Conservation (phyloP, 2,113 vertebrate genomes). For the Litocranius walleri region DNA sequence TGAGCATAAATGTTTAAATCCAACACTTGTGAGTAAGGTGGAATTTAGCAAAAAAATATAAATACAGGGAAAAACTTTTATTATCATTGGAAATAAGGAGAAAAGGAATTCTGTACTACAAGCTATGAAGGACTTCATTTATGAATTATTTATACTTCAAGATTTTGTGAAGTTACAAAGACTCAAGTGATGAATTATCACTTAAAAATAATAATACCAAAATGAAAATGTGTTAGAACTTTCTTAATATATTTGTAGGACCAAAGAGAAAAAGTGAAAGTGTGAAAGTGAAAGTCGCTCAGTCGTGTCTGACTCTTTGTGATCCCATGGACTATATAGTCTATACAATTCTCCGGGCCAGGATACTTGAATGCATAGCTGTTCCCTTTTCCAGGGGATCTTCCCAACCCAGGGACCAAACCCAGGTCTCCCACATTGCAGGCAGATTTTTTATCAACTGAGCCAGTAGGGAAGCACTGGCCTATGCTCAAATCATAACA, state of each 20-base stretch:
- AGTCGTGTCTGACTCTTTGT: not conserved
- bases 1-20: not conserved
- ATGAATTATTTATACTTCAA: not conserved
- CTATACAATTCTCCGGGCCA: not conserved
- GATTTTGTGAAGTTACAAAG: not conserved
- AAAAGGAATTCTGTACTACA: not conserved
- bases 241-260: not conserved
- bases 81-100: not conserved
- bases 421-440: fast-evolving
- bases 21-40: not conserved
- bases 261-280: not conserved
- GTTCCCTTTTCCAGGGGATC: fast-evolving
- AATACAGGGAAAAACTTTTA: not conserved
- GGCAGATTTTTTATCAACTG: not conserved
- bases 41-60: not conserved
- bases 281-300: fast-evolving
- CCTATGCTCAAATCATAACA: not conserved
- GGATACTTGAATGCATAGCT: not conserved
- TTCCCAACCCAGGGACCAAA: not conserved
- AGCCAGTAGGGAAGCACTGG: not conserved
- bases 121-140: not conserved
- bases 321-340: not conserved
- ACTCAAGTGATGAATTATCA: not conserved
- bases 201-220: not conserved
- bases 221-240: not conserved